These are phyloP conservation scores for Aix galericulata DNA, from an alignment of 2,113 vertebrate genomes.

Conservation along the genomic window DNA sequence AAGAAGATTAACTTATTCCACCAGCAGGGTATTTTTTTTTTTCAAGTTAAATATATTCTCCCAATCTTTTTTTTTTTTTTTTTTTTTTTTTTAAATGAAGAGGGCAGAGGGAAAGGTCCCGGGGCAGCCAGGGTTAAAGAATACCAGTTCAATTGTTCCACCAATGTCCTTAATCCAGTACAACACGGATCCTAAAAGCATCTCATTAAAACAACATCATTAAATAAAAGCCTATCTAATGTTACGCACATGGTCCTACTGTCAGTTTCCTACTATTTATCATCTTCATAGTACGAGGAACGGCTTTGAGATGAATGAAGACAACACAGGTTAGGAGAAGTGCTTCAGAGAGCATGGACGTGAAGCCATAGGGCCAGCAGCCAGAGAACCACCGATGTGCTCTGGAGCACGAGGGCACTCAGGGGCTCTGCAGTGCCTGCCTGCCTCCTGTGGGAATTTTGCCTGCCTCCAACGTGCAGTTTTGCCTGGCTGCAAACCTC, in stretches of 20 bases:
- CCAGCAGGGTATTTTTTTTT: background rate
- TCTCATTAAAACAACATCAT: background rate
- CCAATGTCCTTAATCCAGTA: conserved; percentile 23
- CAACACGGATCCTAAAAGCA: background rate
- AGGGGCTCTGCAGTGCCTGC: background rate
- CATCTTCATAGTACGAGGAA: background rate
- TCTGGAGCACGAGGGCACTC: background rate
- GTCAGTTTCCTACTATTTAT: background rate
- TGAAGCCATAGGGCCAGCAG: background rate
- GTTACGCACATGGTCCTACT: background rate
- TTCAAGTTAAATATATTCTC: background rate
- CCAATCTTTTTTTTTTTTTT: background rate
- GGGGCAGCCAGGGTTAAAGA: background rate
- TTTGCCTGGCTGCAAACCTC: background rate
- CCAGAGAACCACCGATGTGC: fast-evolving
- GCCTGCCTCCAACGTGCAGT: too few relatives aligned
- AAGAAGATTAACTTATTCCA: background rate
- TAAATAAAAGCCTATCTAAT: background rate
- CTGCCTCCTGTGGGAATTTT: background rate
- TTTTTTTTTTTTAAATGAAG: background rate
- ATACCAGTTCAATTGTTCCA: background rate
- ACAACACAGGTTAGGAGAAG: background rate
- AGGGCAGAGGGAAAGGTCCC: background rate
- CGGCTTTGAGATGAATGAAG: background rate
- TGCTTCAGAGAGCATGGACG: fast-evolving